These are phyloP conservation scores for Drosophila stalkeri DNA, from an alignment of 2,888 invertebrate genomes.

Conservation along the genomic window DNA sequence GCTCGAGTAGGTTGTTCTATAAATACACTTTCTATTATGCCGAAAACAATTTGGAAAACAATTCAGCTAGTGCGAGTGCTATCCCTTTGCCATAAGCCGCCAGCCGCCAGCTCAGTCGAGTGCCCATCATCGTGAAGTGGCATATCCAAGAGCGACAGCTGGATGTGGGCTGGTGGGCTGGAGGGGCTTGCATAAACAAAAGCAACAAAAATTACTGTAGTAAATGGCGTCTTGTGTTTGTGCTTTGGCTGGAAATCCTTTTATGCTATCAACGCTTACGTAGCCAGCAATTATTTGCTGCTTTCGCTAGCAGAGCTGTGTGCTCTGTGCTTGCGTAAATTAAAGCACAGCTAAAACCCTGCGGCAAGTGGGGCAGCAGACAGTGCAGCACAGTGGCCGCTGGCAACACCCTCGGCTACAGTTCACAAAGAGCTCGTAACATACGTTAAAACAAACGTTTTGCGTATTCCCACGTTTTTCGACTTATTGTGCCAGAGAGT, in stretches of 20 bases:
- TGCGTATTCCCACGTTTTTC: conserved; percentile 52
- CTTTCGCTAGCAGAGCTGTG: conserved; percentile 56
- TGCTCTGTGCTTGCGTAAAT: conserved; percentile 63
- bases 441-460: conserved; percentile 65
- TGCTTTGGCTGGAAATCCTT: conserved; percentile 69
- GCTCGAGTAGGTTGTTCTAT: conserved; percentile 7
- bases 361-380: not conserved
- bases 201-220: conserved; percentile 37
- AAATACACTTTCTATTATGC: conserved; percentile 63
- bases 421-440: conserved; percentile 44
- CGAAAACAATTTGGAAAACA: conserved; percentile 63
- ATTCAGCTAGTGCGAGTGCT: conserved; percentile 42
- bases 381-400: conserved; percentile 16
- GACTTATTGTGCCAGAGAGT: conserved; percentile 2
- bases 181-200: conserved; percentile 1
- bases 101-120: conserved; percentile 26
- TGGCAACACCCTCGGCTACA: conserved; percentile 14
- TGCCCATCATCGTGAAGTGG: conserved; percentile 39
- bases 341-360: conserved; percentile 60
- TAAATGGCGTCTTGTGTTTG: conserved; percentile 59
- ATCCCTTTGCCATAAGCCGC: conserved; percentile 43
- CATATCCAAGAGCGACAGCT: conserved; percentile 28
- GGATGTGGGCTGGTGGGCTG: not conserved
- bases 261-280: conserved; percentile 73
- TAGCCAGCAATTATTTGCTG: conserved; percentile 78